Conservation (phyloP, 2,113 vertebrate genomes). For the Hippopotamus amphibius region DNA sequence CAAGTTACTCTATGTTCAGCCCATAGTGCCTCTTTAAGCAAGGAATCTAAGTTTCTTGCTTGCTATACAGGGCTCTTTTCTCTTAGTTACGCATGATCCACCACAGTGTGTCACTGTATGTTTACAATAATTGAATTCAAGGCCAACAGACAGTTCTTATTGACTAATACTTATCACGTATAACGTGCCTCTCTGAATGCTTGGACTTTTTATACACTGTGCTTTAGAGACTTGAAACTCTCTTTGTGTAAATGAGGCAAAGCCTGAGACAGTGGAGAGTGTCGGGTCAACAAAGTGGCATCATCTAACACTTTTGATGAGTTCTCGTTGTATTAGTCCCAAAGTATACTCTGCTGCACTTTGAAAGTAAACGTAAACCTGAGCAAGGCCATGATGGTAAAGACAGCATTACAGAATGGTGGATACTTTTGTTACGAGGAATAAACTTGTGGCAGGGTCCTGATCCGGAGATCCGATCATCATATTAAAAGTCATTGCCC, state of each 20-base stretch:
- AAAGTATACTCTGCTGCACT: not conserved
- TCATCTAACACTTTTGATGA: not conserved
- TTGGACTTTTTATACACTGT: not conserved
- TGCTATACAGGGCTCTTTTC: not conserved
- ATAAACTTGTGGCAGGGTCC: not conserved
- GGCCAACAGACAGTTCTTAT: not conserved
- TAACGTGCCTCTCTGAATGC: not conserved
- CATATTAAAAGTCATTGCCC: not conserved
- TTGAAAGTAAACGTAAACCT: not conserved
- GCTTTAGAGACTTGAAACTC: not conserved
- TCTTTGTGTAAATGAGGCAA: not conserved
- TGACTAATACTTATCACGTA: not conserved
- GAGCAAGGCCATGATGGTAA: not conserved
- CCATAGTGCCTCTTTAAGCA: not conserved
- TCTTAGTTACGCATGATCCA: not conserved
- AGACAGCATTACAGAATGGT: not conserved
- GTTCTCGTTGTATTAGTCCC: not conserved
- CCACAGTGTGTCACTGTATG: not conserved
- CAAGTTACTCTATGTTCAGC: not conserved
- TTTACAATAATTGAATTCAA: constrained; percentile 27
- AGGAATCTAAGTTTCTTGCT: not conserved
- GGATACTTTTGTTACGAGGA: not conserved
- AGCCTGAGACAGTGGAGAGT: not conserved
- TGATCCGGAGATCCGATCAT: not conserved
- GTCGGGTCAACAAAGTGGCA: not conserved